Evolutionary conservation across 1,140 invertebrate genomes (phyloP).

Genomic region (Zelostemma sp.): DNA sequence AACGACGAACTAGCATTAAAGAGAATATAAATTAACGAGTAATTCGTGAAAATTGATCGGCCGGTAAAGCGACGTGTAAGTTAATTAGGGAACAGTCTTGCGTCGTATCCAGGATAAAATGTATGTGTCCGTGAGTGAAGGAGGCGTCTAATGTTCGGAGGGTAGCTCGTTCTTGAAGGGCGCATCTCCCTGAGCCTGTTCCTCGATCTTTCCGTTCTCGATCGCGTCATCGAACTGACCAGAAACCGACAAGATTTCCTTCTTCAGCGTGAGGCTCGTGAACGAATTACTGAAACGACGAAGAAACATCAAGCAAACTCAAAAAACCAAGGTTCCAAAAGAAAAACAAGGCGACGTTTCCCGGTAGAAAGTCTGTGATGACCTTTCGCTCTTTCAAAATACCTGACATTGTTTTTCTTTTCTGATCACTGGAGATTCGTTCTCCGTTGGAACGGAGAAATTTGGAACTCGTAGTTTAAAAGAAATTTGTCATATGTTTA

Average conservation of each 20-base stretch:
- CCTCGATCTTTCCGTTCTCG: slow-evolving; percentile 50
- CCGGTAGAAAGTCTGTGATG: neutral
- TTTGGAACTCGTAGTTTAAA: no score
- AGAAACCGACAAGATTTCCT: slow-evolving; percentile 49
- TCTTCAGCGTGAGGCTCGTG: slow-evolving; percentile 48
- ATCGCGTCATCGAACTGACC: slow-evolving; percentile 59
- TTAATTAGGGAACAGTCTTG: slow-evolving; percentile 63
- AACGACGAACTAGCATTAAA: no score
- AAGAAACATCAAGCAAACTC: slow-evolving; percentile 1
- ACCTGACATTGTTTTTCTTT: slow-evolving; percentile 1
- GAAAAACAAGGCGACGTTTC: slow-evolving; percentile 14
- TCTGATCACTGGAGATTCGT: no score
- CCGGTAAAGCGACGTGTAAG: slow-evolving; percentile 50
- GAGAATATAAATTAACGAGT: neutral
- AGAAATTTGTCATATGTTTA: slow-evolving; percentile 13
- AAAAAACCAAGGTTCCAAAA: neutral
- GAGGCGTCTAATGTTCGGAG: slow-evolving; percentile 44
- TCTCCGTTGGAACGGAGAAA: no score
- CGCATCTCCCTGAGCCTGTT: slow-evolving; percentile 59
- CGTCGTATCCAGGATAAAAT: slow-evolving; percentile 56
- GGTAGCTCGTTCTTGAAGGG: slow-evolving; percentile 26
- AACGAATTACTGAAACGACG: slow-evolving; percentile 52
- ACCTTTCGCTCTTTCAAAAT: no score
- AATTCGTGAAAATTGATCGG: slow-evolving; percentile 24
- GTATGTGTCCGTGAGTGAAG: slow-evolving; percentile 31